These are phyloP conservation scores for Chiroxiphia lanceolata DNA, from an alignment of 2,797 vertebrate genomes.

Conservation along the genomic window DNA sequence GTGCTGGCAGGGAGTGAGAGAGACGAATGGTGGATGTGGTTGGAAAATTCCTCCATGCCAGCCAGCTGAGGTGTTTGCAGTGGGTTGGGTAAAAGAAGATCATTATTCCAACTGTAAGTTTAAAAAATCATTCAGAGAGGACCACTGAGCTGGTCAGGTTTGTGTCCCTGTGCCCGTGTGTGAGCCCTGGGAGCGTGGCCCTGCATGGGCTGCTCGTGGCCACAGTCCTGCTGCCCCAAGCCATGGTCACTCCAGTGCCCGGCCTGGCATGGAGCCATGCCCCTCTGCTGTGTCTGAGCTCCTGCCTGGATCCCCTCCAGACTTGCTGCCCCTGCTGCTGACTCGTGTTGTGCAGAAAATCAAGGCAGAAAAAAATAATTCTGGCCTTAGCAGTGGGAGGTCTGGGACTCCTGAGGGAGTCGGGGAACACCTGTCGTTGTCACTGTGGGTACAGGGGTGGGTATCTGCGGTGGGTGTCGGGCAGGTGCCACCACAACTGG, in stretches of 20 bases:
- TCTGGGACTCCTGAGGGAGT: rapidly evolving
- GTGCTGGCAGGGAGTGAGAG: not conserved
- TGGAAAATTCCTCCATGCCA: not conserved
- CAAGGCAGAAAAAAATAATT: rapidly evolving
- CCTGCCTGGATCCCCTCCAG: not conserved
- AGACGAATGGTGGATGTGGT: not conserved
- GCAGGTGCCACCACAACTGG: rapidly evolving
- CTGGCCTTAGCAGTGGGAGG: not conserved
- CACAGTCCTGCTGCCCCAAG: rapidly evolving
- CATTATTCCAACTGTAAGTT: not conserved
- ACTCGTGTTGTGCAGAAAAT: rapidly evolving
- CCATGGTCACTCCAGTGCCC: rapidly evolving
- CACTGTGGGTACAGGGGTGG: rapidly evolving
- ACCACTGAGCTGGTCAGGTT: rapidly evolving
- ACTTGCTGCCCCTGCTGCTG: not conserved
- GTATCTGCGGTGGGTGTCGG: rapidly evolving
- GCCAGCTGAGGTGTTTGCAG: not conserved
- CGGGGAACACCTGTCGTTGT: rapidly evolving
- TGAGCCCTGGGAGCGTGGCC: not conserved
- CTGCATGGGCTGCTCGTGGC: rapidly evolving
- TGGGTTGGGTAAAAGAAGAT: not conserved
- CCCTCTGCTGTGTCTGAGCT: not conserved
- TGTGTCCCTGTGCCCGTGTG: not conserved
- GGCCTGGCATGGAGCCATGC: not conserved
- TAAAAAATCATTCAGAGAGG: rapidly evolving